Evolutionary conservation across 2,797 vertebrate species (phyloP), one percentile per base, ranked within the genome.

Genomic region (Channallabes apus): DNA sequence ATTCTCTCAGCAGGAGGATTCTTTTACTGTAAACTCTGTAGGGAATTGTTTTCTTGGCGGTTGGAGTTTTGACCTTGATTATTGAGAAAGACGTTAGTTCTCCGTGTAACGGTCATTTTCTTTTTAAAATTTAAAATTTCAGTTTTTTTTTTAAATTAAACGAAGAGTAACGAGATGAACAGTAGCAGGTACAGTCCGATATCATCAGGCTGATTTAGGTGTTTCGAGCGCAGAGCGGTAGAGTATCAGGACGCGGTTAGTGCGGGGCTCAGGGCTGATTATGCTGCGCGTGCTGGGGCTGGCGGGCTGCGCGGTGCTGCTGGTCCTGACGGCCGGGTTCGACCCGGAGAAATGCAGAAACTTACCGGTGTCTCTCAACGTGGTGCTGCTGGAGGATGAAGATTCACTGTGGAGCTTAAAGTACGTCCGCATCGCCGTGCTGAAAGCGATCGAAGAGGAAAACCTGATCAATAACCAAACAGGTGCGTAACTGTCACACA

Each of bases 401-500:
- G 58, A 54, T 22, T 61, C 82, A 27, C 69, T 54, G 7, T 81
- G 79, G 79, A 81, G 79, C 41, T 32, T 81, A 27, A 81, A 81
- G 15, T 81, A 67, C 22, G 79, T 81, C 41, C 24, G 64, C 6
- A 2, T 54, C 4, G 79, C 79, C 1, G 62, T 81, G 17, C 0
- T 14, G 22, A 67, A 81, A 68, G 79, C 79, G 41, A 54, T 81
- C n/a, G 4, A 81, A 27, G 64, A 22, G 17, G 62, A 81, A 81
- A 81, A 81, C 9, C n/a, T 54, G 29, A 90, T 94, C 62, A 94
- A 98, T 83, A 18, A 76, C 3, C 69, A 86, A 67, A 80, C 93
- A 91, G 94, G 95, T 95, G 84, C 95, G 2, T 90, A 29, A 67
- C 3, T 9, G 8, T 46, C 67, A 3, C 8, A 24, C 18, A 65